These are phyloP conservation scores for Haliclona indistincta DNA, from an alignment of 37 sponge, comb jelly and placozoan genomes.

Conservation along the genomic window DNA sequence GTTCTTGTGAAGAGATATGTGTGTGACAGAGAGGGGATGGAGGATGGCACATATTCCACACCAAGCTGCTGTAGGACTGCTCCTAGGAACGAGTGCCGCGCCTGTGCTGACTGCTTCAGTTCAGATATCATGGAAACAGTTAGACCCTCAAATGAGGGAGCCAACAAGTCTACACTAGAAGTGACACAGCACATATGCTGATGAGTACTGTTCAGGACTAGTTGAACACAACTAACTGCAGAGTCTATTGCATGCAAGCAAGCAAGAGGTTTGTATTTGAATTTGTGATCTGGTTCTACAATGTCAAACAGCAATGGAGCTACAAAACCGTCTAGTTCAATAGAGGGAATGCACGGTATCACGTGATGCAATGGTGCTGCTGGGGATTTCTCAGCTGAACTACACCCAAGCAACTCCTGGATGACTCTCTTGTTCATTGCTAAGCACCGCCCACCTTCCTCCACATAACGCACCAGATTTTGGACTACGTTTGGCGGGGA, in stretches of 20 bases:
- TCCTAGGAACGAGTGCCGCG: neutral
- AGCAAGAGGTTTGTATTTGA: too few relatives aligned
- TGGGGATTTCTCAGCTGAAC: neutral
- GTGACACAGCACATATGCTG: too few relatives aligned
- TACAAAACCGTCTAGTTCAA: too few relatives aligned
- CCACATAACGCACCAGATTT: constrained; percentile 12
- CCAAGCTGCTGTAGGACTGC: neutral
- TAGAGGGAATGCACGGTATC: too few relatives aligned
- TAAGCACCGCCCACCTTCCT: constrained; percentile 35
- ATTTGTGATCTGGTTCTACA: too few relatives aligned
- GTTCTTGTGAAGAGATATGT: neutral
- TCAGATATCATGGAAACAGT: neutral
- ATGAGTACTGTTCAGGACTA: too few relatives aligned
- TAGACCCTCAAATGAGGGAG: neutral
- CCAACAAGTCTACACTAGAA: neutral
- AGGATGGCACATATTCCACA: neutral
- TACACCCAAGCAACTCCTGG: constrained; percentile 10
- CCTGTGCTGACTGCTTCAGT: constrained; percentile 11
- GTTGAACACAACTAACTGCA: too few relatives aligned
- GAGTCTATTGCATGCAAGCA: too few relatives aligned
- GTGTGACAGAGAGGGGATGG: neutral
- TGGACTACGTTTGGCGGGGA: neutral
- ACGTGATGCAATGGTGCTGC: neutral
- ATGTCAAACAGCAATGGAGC: too few relatives aligned
- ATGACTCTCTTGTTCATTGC: constrained; percentile 46